phyloP scores from a whole-genome alignment of 2,888 invertebrate genomes.

The Rhimphoctona megacephalus region DNA sequence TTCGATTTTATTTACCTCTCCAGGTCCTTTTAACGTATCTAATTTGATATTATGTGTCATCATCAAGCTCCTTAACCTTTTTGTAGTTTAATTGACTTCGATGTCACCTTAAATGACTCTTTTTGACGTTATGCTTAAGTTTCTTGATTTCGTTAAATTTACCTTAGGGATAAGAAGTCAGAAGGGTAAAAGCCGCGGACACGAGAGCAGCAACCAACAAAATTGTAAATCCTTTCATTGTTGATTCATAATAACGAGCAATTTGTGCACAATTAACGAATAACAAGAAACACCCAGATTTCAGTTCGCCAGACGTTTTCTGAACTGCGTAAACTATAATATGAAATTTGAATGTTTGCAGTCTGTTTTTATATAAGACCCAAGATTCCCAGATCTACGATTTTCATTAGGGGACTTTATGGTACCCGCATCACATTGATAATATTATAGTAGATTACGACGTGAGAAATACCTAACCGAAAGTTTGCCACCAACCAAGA shows the following conservation, averaged over 20 bases:
- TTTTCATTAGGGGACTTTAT: not conserved
- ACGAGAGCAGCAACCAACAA: conserved; percentile 19
- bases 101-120: too few relatives aligned
- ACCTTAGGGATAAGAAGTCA: conserved; percentile 34
- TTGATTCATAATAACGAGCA: not conserved
- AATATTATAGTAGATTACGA: not conserved
- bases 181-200: conserved; percentile 40
- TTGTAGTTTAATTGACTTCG: too few relatives aligned
- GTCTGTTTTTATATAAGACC: not conserved
- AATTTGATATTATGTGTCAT: too few relatives aligned
- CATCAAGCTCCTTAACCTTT: too few relatives aligned
- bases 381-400: not conserved
- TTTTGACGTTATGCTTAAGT: not conserved
- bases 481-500: not conserved
- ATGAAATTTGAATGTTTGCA: not conserved
- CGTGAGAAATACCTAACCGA: not conserved
- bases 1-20: too few relatives aligned
- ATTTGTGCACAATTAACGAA: not conserved
- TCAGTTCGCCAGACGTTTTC: not conserved
- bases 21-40: too few relatives aligned
- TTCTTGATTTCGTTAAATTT: not conserved
- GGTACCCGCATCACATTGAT: not conserved
- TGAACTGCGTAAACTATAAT: not conserved
- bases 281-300: not conserved
- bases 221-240: conserved; percentile 21